Evolutionary conservation across 2,888 invertebrate species (phyloP), one percentile per base, ranked within the genome.

Genomic region (Troglohyphantes excavatus): DNA sequence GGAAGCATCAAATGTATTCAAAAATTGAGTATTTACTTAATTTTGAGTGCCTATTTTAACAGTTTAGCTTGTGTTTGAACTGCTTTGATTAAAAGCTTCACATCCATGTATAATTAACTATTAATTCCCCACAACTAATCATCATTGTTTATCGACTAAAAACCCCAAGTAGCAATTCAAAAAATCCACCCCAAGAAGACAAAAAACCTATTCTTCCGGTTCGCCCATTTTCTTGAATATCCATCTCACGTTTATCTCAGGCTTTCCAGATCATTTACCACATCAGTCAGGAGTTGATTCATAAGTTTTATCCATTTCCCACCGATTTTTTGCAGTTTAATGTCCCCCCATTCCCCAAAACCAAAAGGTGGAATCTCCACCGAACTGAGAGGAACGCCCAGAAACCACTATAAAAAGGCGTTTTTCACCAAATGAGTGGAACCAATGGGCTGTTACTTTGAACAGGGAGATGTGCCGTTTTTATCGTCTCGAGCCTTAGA

Each of bases 351-450:
- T 33, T 53, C 73, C 63, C 63, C 33, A 83, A 63, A 73, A 83
- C 46, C 43, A 65, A 83, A 83, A 59, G 26, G 43, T 21, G 21
- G 73, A 70, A 72, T 61, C 82, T 82, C 61, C 72, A 72, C 11
- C 39, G 59, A 59, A 59, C 53, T 70, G 82, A 59, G 39, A 33
- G 67, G 21, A 68, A 68, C 26, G 29, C 68, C 61, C n/a, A n/a
- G 39, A 79, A 67, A 43, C 46, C 63, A 39, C 83, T 63, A 83
- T 83, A 83, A 83, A 83, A 83, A 43, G 46, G 83, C 83, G 73
- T 83, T 83, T 83, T 65, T 83, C 83, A 83, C 73, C 73, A 83
- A 83, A 83, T 83, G 83, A 83, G 83, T 83, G 83, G 83, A 83
- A 83, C 83, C 63, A 65, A 83, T 83, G 83, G 83, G 83, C 83